phyloP scores from a whole-genome alignment of 2,888 invertebrate genomes.

The Dryadula phaetusa region DNA sequence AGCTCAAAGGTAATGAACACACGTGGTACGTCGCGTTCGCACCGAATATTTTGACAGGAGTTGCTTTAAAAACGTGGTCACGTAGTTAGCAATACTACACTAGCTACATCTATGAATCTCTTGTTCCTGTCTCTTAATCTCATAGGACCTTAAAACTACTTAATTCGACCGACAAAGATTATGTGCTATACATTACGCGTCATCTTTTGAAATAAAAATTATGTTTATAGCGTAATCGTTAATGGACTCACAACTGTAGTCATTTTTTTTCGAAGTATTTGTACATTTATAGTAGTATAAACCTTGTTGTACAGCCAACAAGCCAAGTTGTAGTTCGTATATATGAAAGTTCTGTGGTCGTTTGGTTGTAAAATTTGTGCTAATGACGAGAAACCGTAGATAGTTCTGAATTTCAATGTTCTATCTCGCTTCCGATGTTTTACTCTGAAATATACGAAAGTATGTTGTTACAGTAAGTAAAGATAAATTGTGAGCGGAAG shows the following conservation, averaged over 20 bases:
- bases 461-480: background rate
- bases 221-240: background rate
- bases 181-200: constrained; percentile 1
- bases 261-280: background rate
- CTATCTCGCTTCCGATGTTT: constrained; percentile 7
- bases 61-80: constrained; percentile 27
- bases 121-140: background rate
- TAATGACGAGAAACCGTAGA: constrained; percentile 35
- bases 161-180: background rate
- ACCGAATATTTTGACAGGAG: constrained; percentile 10
- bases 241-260: background rate
- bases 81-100: constrained; percentile 31
- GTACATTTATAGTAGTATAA: background rate
- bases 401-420: constrained; percentile 32
- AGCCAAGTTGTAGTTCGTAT: constrained; percentile 29
- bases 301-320: constrained; percentile 23
- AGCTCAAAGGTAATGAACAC: too few relatives aligned
- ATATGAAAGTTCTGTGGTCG: constrained; percentile 36
- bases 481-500: too few relatives aligned
- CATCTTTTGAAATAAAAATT: background rate
- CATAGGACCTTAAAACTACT: constrained; percentile 6
- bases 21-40: background rate
- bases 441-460: background rate
- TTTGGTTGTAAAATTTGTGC: constrained; percentile 39
- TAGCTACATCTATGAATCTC: constrained; percentile 23